Evolutionary conservation across 2,888 invertebrate species (phyloP).

Genomic region (Koerneria pararmatus): DNA sequence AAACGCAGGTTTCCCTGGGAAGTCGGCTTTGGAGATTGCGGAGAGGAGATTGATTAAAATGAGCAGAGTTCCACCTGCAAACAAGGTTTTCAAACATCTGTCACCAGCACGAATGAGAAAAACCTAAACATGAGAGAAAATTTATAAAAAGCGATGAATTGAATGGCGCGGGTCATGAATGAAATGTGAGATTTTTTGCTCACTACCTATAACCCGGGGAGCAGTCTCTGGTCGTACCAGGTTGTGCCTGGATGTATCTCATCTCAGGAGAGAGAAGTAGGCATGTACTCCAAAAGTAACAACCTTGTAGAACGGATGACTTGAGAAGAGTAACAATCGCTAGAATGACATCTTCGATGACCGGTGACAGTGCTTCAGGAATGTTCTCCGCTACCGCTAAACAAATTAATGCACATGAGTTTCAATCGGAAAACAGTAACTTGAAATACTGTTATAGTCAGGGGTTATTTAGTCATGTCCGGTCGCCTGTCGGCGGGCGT

Average conservation of each 20-base stretch:
- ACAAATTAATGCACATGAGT: too few relatives aligned
- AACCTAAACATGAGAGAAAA: background rate
- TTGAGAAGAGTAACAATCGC: slow-evolving; percentile 34
- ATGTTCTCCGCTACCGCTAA: background rate
- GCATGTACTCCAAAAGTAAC: too few relatives aligned
- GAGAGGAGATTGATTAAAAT: slow-evolving; percentile 90
- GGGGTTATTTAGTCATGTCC: too few relatives aligned
- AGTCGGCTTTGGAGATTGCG: slow-evolving; percentile 73
- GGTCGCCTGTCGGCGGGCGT: too few relatives aligned
- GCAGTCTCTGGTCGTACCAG: background rate
- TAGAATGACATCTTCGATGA: slow-evolving; percentile 69
- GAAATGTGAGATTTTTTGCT: too few relatives aligned
- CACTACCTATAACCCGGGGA: background rate
- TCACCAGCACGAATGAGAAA: background rate
- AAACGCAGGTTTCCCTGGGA: slow-evolving; percentile 67
- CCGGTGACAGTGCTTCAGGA: slow-evolving; percentile 31
- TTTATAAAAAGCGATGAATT: too few relatives aligned
- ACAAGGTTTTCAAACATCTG: slow-evolving; percentile 32
- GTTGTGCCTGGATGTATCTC: too few relatives aligned
- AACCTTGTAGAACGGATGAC: slow-evolving; percentile 33
- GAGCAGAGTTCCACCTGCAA: slow-evolving; percentile 86
- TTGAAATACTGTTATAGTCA: too few relatives aligned
- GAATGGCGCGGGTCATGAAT: too few relatives aligned
- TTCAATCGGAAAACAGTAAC: too few relatives aligned
- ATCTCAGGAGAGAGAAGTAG: too few relatives aligned